These are phyloP conservation scores for Crotalus helleri DNA, from an alignment of 2,113 vertebrate species.

Conservation along the genomic window DNA sequence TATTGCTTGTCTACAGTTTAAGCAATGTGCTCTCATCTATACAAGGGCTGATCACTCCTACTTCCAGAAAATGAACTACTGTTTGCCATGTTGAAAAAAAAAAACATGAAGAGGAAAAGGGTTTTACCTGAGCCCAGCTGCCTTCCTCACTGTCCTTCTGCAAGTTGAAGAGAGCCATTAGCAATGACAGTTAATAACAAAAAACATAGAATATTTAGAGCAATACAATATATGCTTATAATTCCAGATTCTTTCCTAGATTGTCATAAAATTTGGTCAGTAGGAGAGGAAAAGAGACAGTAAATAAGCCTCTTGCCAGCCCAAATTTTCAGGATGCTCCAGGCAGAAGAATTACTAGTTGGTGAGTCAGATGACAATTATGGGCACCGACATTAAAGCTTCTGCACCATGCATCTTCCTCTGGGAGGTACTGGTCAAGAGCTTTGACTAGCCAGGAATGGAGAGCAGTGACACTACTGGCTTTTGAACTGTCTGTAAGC, in stretches of 20 bases:
- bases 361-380: background rate
- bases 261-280: background rate
- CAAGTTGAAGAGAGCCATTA: constrained; percentile 60
- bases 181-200: constrained; percentile 59
- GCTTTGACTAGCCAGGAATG: background rate
- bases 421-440: background rate
- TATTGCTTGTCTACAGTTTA: background rate
- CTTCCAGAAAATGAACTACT: background rate
- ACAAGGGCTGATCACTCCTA: background rate
- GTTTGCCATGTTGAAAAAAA: background rate
- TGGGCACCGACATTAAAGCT: background rate
- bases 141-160: constrained; percentile 96
- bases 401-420: background rate
- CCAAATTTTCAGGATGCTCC: background rate
- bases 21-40: background rate
- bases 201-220: constrained; percentile 50
- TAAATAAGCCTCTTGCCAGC: background rate
- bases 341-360: background rate
- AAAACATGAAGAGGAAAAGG: constrained; percentile 8
- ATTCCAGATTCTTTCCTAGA: background rate
- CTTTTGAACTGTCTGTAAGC: background rate
- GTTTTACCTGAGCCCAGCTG: constrained; percentile 95
- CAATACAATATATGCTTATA: background rate
- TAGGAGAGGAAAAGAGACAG: background rate
- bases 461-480: background rate